Evolutionary conservation across 2,797 vertebrate species (phyloP), one percentile per base, ranked within the genome.

Genomic region (Taeniopygia guttata): DNA sequence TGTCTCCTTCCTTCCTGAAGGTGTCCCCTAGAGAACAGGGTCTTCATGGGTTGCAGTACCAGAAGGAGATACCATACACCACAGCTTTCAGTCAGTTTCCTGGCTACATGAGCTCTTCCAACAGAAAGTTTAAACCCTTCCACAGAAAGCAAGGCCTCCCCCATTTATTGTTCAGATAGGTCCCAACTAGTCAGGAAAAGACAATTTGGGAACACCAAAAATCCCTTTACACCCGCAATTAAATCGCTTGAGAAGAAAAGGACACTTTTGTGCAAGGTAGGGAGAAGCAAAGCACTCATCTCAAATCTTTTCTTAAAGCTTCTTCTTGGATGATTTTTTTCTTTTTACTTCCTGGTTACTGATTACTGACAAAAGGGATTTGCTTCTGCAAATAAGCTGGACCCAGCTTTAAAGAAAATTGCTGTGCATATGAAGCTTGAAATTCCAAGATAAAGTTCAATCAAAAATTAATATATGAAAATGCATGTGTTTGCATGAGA

Each of bases 51-150:
- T 20, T 34, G 20, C 7, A 2, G 32, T 22, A 26, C 21, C 27
- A 68, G n/a, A n/a, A n/a, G 40, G 22, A 46, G 14, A 22, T 1
- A 36, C 1, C 34, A 22, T 1, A 12, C 9, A 15, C 12, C 29
- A 40, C 32, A 45, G 54, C 30, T 84, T 69, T 32, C 43, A 16
- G 6, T 19, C 17, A 7, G 29, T 45, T 80, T 36, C 30, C 8
- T 1, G 15, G 13, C 62, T 68, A 21, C 6, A 3, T 0, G 36
- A 4, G 21, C 36, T 68, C 64, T 56, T 30, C 60, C 25, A 30
- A 42, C 17, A 82, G 7, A 30, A 78, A 58, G 66, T 22, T 69
- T 45, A 55, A 78, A 49, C 4, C 16, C 25, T 11, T 0, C 32
- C n/a, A 13, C 22, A 66, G 42, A 11, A n/a, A 21, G 56, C 17